Evolutionary conservation across 2,888 invertebrate species (phyloP), one percentile per base, ranked within the genome.

Genomic region (Gari tellinella): DNA sequence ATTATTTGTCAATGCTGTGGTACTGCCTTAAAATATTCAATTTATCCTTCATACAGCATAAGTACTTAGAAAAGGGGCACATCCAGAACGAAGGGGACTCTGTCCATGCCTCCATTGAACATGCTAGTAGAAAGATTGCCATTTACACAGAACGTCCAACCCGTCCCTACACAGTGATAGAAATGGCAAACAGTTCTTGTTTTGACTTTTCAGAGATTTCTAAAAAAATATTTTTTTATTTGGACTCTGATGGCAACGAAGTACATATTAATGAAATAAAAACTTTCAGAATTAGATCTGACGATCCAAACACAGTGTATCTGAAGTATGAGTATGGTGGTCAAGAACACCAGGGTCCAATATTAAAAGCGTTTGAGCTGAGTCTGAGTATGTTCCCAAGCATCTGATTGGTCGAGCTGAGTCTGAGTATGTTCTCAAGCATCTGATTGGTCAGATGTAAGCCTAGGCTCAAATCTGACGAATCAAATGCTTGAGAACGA

Each of bases 51-150:
- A 37, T 64, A 15, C 19, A 12, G 2, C 62, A 62, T 8, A 55
- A 41, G 12, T 65, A 51, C 26, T 40, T 61, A 14, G 67, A 61
- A 55, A 67, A 55, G 31, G 67, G 61, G 7, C 53, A 60, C 19
- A 61, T 60, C 15, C 25, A 53, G 1, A 61, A 48, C 55, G 61
- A 61, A 17, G 31, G 43, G 0, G 67, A 67, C 21, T 41, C 41
- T 3, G 49, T 67, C 8, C 67, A 60, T 48, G 23, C 60, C 0
- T 21, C 55, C 8, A 48, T 67, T n/a, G 60, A 61, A 52, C 19
- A 21, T 23, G 46, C 67, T 15, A 61, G 46, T 19, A 51, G 21
- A 26, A 12, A 67, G 17, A 53, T 23, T 8, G 15, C 48, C 5
- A 37, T 66, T 3, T 61, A 58, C 25, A 60, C 48, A 19, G 46